phyloP scores from a whole-genome alignment of 2,797 vertebrate genomes.

The Enteromius mattozi region DNA sequence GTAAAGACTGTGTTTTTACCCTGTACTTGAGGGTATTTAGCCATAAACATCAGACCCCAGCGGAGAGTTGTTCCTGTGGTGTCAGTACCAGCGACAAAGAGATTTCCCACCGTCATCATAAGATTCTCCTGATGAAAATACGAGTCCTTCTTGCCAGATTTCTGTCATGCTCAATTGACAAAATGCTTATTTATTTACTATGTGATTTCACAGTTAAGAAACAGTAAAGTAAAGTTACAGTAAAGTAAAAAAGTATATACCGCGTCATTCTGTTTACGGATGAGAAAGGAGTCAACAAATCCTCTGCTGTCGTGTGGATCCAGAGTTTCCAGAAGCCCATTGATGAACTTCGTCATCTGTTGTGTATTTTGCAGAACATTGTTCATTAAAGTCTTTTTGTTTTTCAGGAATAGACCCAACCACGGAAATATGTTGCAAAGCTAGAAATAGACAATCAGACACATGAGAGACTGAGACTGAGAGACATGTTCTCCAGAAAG shows the following conservation, averaged over 20 bases:
- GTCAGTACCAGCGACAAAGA: background rate
- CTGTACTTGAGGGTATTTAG: constrained; percentile 69
- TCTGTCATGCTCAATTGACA: constrained; percentile 52
- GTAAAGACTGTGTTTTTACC: constrained; percentile 59
- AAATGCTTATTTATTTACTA: background rate
- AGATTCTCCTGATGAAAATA: constrained; percentile 69
- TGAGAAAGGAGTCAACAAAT: constrained; percentile 59
- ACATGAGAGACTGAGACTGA: background rate
- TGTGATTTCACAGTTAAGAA: too few relatives aligned
- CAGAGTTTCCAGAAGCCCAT: constrained; percentile 48
- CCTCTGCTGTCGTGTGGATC: constrained; percentile 51
- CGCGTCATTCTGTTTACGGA: constrained; percentile 56
- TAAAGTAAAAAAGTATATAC: background rate
- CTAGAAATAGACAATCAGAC: constrained; percentile 19
- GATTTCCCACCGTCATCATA: constrained; percentile 57
- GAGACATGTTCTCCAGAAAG: background rate
- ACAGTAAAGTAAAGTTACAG: too few relatives aligned
- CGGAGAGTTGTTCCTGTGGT: background rate
- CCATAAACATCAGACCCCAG: background rate
- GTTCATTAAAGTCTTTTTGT: background rate
- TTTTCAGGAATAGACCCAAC: constrained; percentile 42
- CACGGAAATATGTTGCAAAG: constrained; percentile 52
- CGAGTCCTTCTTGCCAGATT: constrained; percentile 45
- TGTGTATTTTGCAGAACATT: constrained; percentile 27
- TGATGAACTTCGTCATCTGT: constrained; percentile 18